Conservation (phyloP, 37 sponge, comb jelly and placozoan genomes). For the Mnemiopsis leidyi region DNA sequence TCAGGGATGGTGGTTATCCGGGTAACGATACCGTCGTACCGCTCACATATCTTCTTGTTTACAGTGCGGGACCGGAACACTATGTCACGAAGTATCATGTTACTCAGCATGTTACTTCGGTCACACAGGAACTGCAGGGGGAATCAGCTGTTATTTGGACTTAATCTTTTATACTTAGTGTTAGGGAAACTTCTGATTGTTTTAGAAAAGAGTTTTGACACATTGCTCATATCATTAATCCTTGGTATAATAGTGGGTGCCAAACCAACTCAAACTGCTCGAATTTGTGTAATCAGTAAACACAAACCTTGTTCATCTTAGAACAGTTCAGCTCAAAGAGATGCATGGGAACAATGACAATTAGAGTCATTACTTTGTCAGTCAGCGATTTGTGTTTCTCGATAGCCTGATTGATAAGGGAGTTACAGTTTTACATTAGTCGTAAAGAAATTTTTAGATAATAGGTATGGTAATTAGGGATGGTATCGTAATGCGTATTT, state of each 20-base stretch:
- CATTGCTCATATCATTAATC: too few species aligned
- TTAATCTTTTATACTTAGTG: too few species aligned
- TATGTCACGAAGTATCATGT: constrained; percentile 27
- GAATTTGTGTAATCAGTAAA: too few species aligned
- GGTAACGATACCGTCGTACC: constrained; percentile 82
- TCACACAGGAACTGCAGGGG: constrained; percentile 40
- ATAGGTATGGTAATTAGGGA: neutral
- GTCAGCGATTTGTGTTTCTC: constrained; percentile 67
- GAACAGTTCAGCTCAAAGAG: constrained; percentile 73
- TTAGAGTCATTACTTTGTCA: constrained; percentile 73
- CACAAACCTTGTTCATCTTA: constrained; percentile 77
- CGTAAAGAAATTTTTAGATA: neutral
- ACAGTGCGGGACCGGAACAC: constrained; percentile 14
- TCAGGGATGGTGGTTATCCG: constrained; percentile 78
- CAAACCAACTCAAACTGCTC: too few species aligned
- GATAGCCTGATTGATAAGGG: constrained; percentile 76
- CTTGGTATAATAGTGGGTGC: too few species aligned
- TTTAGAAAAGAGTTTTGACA: too few species aligned
- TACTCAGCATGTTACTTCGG: constrained; percentile 36
- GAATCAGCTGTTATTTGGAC: too few species aligned
- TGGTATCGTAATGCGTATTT: neutral
- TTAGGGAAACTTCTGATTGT: too few species aligned
- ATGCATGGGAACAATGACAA: constrained; percentile 75
- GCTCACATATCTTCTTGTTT: constrained; percentile 77
- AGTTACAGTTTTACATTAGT: neutral